Conservation (phyloP, 53 echinoderm and acorn worm species). For the Actinopyga echinites region DNA sequence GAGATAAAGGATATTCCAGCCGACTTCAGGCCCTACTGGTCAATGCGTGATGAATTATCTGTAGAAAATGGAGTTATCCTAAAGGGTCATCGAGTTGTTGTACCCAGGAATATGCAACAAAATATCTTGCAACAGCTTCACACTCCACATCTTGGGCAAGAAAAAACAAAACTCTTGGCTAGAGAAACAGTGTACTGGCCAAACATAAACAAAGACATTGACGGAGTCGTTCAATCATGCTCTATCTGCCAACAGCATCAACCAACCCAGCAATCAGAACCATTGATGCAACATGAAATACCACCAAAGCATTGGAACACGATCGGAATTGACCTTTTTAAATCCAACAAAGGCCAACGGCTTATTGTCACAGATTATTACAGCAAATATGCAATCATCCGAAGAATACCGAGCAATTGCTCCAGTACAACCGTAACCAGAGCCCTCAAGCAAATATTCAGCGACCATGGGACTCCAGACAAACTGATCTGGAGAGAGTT, state of each 20-base stretch:
- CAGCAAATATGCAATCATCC: conserved; percentile 45
- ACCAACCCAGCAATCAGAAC: conserved; percentile 53
- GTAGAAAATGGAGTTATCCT: conserved; percentile 55
- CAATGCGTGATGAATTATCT: conserved; percentile 59
- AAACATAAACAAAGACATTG: conserved; percentile 49
- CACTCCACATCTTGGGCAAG: conserved; percentile 50
- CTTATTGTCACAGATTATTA: conserved; percentile 53
- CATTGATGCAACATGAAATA: conserved; percentile 43
- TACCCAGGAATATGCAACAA: conserved; percentile 44
- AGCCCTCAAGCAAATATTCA: conserved; percentile 38
- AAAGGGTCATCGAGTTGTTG: conserved; percentile 46
- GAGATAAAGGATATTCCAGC: conserved; percentile 50
- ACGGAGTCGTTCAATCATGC: conserved; percentile 37
- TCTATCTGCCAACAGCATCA: conserved; percentile 34
- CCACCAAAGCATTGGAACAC: conserved; percentile 45
- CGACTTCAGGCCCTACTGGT: conserved; percentile 61
- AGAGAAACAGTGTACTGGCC: conserved; percentile 71
- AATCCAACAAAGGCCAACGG: conserved; percentile 24
- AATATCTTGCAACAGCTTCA: conserved; percentile 56
- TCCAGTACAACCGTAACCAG: conserved; percentile 31
- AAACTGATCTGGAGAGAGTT: conserved; percentile 29
- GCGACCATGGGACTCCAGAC: conserved; percentile 37
- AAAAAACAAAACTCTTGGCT: conserved; percentile 64
- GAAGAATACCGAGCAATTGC: not conserved
- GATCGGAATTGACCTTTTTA: conserved; percentile 37